phyloP scores from a whole-genome alignment of 2,888 invertebrate species.

The Drosophila formosana region DNA sequence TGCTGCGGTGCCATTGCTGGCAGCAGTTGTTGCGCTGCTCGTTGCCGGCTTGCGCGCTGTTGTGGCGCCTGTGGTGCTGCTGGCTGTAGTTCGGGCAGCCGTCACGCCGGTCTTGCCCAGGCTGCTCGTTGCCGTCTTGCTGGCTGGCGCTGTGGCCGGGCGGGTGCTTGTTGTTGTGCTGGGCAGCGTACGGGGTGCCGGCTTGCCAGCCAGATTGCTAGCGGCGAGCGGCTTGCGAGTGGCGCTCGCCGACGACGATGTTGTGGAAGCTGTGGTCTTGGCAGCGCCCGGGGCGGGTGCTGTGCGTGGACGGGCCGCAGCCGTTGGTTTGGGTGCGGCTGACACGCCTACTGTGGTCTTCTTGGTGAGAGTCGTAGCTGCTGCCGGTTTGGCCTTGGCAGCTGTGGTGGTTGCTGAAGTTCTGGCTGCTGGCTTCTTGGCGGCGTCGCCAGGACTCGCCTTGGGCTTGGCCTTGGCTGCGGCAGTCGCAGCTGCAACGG shows the following conservation, averaged over 20 bases:
- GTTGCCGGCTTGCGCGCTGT: slow-evolving; percentile 52
- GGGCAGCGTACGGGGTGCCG: slow-evolving; percentile 43
- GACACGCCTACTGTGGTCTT: slow-evolving; percentile 24
- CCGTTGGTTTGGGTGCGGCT: slow-evolving; percentile 33
- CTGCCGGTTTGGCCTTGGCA: slow-evolving; percentile 53
- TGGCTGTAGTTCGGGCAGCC: slow-evolving; percentile 5
- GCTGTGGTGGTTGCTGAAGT: slow-evolving; percentile 26
- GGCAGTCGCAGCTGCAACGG: slow-evolving; percentile 37
- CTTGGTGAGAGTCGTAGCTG: neutral
- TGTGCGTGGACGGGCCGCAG: slow-evolving; percentile 68
- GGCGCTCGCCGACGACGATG: slow-evolving; percentile 40
- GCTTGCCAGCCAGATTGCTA: slow-evolving; percentile 51
- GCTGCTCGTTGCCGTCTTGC: slow-evolving; percentile 37
- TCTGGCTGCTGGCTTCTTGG: slow-evolving; percentile 58
- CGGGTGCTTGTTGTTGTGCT: slow-evolving; percentile 46
- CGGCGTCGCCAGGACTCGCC: slow-evolving; percentile 42
- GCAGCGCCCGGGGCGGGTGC: slow-evolving; percentile 58
- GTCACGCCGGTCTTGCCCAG: slow-evolving; percentile 22
- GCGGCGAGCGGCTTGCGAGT: slow-evolving; percentile 59
- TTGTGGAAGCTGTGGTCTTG: slow-evolving; percentile 38
- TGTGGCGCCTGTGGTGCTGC: slow-evolving; percentile 38
- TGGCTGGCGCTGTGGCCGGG: slow-evolving; percentile 62
- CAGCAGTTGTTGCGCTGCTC: slow-evolving; percentile 37
- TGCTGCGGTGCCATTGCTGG: slow-evolving; percentile 31
- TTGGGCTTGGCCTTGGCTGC: slow-evolving; percentile 52